Evolutionary conservation across 2,797 vertebrate species (phyloP), one percentile per base, ranked within the genome.

Genomic region (Picus viridis): DNA sequence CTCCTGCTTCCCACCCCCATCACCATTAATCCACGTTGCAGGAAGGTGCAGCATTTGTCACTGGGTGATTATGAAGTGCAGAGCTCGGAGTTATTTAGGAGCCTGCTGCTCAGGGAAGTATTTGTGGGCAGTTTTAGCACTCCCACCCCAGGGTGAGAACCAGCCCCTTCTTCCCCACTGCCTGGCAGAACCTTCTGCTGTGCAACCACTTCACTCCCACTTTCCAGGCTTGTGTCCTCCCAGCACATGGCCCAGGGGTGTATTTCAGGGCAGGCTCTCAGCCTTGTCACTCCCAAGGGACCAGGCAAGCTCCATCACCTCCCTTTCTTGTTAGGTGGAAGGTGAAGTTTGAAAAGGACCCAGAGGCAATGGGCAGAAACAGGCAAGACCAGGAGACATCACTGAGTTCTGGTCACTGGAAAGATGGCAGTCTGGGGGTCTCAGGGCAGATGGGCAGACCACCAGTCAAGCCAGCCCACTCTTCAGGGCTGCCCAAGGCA

Each of bases 91-190:
- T 96, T 97, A 97, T 97, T 97, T 97, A 97, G 93, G 96, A 97
- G 94, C 88, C 88, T 95, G 90, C 97, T 98, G 94, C 96, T 96
- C 97, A 96, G 93, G 96, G 96, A 97, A 96, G 96, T 94, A 96
- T 94, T 97, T 97, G 93, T 45, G 10, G 65, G 84, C 72, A 72
- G 71, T 90, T 94, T 93, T 91, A 95, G 87, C 90, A 83, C 83
- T 91, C 57, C 75, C 75, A 20, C 73, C 91, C 49, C 3, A 54
- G 77, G 92, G 81, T 89, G 91, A 95, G 88, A 94, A 92, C 47
- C 73, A 91, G 69, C 64, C 64, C 78, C n/a, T 0, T 68, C 81
- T 72, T 65, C 80, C 89, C 83, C 83, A 69, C 54, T 86, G 89
- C 76, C 85, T 92, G 67, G 54, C 71, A 86, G 47, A 91, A 61